phyloP scores from a whole-genome alignment of 2,113 vertebrate species.

The Lota lota region DNA sequence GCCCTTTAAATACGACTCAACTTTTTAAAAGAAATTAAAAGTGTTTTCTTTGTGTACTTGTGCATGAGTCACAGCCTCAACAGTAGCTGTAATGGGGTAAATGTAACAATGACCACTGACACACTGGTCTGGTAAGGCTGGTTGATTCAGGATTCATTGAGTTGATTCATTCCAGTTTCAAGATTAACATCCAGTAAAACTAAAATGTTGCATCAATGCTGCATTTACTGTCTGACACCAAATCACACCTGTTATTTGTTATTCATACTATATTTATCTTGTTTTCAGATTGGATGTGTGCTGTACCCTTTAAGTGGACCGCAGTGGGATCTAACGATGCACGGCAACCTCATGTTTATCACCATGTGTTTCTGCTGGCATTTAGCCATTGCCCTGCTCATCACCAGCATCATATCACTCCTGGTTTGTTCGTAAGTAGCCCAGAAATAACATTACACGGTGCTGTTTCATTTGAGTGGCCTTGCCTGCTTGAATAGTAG shows the following conservation, averaged over 20 bases:
- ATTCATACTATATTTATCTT: neutral
- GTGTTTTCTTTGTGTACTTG: too few species aligned
- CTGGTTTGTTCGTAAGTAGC: slow-evolving; percentile 76
- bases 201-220: too few species aligned
- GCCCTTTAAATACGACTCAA: too few species aligned
- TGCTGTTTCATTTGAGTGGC: too few species aligned
- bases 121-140: neutral
- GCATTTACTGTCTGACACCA: neutral
- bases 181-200: neutral
- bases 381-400: slow-evolving; percentile 69
- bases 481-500: too few species aligned
- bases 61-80: too few species aligned
- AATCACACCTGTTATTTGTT: neutral
- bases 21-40: too few species aligned
- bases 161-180: neutral
- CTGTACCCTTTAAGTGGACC: slow-evolving; percentile 81
- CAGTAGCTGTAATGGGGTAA: too few species aligned
- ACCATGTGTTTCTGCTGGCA: slow-evolving; percentile 99
- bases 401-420: slow-evolving; percentile 65
- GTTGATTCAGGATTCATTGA: neutral
- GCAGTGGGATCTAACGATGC: slow-evolving; percentile 72
- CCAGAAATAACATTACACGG: too few species aligned
- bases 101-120: too few species aligned
- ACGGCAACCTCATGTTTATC: slow-evolving; percentile 89
- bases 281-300: slow-evolving; percentile 86